Evolutionary conservation across 1,140 invertebrate species (phyloP).

Genomic region (Ericerus pela): DNA sequence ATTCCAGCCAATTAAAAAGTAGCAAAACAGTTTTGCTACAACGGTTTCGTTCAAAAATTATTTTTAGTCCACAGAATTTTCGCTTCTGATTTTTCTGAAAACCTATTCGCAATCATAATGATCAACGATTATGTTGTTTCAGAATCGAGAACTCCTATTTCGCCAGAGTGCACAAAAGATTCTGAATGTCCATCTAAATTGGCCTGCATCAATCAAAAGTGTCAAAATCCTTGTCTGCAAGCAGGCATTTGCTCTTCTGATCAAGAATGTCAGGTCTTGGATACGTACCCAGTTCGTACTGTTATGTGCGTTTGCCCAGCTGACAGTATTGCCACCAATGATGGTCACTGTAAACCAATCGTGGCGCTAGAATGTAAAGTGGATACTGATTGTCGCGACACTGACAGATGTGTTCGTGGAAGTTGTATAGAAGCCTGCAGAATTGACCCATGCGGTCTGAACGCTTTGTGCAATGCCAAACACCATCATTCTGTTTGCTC

Average conservation of each 20-base stretch:
- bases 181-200: constrained; percentile 53
- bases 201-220: constrained; percentile 60
- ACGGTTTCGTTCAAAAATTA: not conserved
- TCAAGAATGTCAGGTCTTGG: constrained; percentile 60
- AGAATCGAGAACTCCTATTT: constrained; percentile 22
- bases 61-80: too few relatives aligned
- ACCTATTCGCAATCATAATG: too few relatives aligned
- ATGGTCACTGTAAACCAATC: constrained; percentile 46
- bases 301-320: constrained; percentile 66
- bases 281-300: constrained; percentile 59
- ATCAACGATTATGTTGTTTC: too few relatives aligned
- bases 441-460: constrained; percentile 60
- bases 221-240: constrained; percentile 56
- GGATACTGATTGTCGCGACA: constrained; percentile 54
- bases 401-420: constrained; percentile 55
- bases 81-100: too few relatives aligned
- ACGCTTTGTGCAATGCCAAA: constrained; percentile 61
- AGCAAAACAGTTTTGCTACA: constrained; percentile 4
- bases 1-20: not conserved
- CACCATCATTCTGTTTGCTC: constrained; percentile 60
- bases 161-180: constrained; percentile 52
- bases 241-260: constrained; percentile 51
- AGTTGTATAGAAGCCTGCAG: constrained; percentile 64
- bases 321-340: constrained; percentile 45
- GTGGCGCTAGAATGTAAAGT: constrained; percentile 36